phyloP scores from a whole-genome alignment of 2,888 invertebrate species.

The Plebejus argus region DNA sequence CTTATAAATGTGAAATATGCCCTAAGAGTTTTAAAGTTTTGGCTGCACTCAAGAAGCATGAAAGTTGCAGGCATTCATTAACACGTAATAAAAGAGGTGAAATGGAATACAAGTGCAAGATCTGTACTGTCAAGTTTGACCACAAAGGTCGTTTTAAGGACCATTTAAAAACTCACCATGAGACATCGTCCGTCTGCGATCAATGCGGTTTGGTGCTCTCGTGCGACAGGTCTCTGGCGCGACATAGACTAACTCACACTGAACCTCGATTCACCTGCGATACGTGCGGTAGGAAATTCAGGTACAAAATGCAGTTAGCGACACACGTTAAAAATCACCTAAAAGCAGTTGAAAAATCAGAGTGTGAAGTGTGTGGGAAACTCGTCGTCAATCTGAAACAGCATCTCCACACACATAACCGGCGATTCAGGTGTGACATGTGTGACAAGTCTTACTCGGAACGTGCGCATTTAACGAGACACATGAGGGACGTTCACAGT shows the following conservation, averaged over 20 bases:
- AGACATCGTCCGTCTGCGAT: conserved; percentile 39
- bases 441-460: conserved; percentile 41
- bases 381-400: not conserved
- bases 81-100: conserved; percentile 21
- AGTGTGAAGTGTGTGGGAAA: conserved; percentile 4
- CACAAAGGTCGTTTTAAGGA: conserved; percentile 29
- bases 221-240: conserved; percentile 41
- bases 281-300: conserved; percentile 40
- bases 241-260: conserved; percentile 43
- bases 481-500: conserved; percentile 38
- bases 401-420: not conserved
- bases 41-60: not conserved
- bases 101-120: conserved; percentile 39
- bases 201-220: conserved; percentile 42
- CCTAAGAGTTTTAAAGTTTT: conserved; percentile 30
- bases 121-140: conserved; percentile 36
- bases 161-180: conserved; percentile 37
- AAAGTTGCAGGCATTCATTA: conserved; percentile 13
- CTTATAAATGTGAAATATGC: conserved; percentile 43
- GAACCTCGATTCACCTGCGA: conserved; percentile 38
- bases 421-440: not conserved
- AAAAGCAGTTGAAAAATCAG: not conserved
- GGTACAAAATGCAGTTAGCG: conserved; percentile 35
- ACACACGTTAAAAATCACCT: not conserved
- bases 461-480: conserved; percentile 43